Evolutionary conservation across 2,797 vertebrate species (phyloP).

Genomic region (Vespertilio murinus): DNA sequence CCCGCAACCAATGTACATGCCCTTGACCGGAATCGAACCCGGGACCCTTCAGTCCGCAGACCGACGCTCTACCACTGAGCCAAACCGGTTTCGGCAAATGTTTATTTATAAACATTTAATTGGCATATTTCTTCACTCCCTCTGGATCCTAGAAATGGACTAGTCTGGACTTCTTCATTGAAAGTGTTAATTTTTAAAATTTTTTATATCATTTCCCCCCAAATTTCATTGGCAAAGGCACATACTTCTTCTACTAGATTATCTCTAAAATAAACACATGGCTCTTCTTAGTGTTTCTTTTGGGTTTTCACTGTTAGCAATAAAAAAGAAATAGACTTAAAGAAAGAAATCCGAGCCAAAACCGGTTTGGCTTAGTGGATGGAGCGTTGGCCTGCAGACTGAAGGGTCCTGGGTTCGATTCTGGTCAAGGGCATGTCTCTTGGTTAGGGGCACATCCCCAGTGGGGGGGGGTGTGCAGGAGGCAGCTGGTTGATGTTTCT

Average conservation of each 20-base stretch:
- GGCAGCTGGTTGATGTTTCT: too few species aligned
- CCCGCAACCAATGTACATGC: too few species aligned
- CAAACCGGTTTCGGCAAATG: too few species aligned
- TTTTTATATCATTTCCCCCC: background rate
- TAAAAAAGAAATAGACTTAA: background rate
- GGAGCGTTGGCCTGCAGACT: too few species aligned
- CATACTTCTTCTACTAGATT: background rate
- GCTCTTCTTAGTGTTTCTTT: background rate
- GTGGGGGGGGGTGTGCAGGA: too few species aligned
- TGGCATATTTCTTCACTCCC: background rate
- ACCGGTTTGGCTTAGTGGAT: too few species aligned
- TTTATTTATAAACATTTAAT: slow-evolving; percentile 1
- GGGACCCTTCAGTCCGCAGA: too few species aligned
- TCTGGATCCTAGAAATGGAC: background rate
- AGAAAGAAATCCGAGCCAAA: background rate
- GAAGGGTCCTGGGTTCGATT: too few species aligned
- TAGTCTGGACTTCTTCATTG: background rate
- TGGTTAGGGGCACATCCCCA: too few species aligned
- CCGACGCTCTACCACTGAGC: too few species aligned
- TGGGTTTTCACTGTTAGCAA: background rate
- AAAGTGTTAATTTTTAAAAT: background rate
- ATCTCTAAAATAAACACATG: background rate
- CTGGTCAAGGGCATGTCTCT: too few species aligned
- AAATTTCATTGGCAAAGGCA: background rate
- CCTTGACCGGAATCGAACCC: too few species aligned